phyloP scores from a whole-genome alignment of 2,888 invertebrate species.

The Sarcophaga subvicina region DNA sequence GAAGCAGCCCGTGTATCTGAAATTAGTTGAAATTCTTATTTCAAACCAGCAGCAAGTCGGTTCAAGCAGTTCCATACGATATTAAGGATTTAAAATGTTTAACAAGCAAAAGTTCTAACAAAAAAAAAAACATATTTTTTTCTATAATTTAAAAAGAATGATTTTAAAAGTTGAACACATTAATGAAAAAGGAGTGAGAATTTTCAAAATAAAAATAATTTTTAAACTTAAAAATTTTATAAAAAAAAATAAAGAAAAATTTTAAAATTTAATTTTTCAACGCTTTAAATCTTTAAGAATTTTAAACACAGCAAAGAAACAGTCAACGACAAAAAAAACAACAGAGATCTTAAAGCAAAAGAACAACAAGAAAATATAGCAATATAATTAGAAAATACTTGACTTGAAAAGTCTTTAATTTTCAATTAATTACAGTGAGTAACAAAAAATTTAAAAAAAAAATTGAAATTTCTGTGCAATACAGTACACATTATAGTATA shows the following conservation, averaged over 20 bases:
- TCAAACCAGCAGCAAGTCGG: conserved; percentile 77
- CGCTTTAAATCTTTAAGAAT: not conserved
- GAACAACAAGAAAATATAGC: too few species aligned
- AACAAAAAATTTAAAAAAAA: not conserved
- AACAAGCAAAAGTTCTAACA: not conserved
- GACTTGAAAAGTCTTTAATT: too few species aligned
- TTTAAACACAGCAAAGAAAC: too few species aligned
- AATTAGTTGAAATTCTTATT: conserved; percentile 79
- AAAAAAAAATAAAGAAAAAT: conserved; percentile 9
- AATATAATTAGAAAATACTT: not conserved
- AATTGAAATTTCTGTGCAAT: not conserved
- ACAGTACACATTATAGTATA: too few species aligned
- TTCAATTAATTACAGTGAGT: not conserved
- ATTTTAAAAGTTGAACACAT: not conserved
- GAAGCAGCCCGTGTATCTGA: conserved; percentile 71
- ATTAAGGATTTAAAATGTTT: too few species aligned
- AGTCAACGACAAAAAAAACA: too few species aligned
- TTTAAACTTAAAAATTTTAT: conserved; percentile 9
- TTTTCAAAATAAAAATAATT: conserved; percentile 20
- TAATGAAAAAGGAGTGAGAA: not conserved
- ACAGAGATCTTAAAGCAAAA: too few species aligned
- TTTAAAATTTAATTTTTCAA: not conserved
- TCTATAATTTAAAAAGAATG: too few species aligned
- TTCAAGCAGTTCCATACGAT: conserved; percentile 19
- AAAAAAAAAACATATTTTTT: not conserved